Evolutionary conservation across 2,888 invertebrate species (phyloP).

Genomic region (Hirtodrosophila histrioides): DNA sequence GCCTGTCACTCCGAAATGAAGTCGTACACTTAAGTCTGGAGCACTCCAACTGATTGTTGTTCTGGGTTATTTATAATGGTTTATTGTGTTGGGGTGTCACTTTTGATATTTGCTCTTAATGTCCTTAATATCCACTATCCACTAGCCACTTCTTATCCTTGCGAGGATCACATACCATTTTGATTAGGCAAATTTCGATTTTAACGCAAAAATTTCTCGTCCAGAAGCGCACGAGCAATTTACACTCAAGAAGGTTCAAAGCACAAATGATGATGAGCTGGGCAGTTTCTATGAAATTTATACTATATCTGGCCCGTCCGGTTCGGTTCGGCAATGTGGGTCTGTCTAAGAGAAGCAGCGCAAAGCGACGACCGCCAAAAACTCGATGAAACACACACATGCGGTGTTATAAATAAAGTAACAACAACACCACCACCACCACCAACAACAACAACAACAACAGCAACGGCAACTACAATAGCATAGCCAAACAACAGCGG

Average conservation of each 20-base stretch:
- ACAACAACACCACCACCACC: slow-evolving; percentile 50
- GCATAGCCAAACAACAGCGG: not conserved
- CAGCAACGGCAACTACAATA: slow-evolving; percentile 50
- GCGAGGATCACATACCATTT: slow-evolving; percentile 63
- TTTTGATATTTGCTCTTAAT: slow-evolving; percentile 10
- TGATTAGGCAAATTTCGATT: slow-evolving; percentile 13
- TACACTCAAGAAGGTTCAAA: slow-evolving; percentile 82
- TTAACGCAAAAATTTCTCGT: slow-evolving; percentile 69
- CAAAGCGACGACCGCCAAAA: slow-evolving; percentile 73
- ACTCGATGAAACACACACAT: slow-evolving; percentile 65
- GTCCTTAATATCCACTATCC: slow-evolving; percentile 23
- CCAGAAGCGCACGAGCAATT: slow-evolving; percentile 72
- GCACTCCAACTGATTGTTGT: slow-evolving; percentile 41
- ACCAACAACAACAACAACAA: slow-evolving; percentile 36
- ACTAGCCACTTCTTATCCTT: slow-evolving; percentile 14
- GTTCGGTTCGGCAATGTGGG: slow-evolving; percentile 68
- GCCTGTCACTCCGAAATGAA: slow-evolving; percentile 60
- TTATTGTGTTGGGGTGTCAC: slow-evolving; percentile 13
- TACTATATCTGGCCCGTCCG: slow-evolving; percentile 76
- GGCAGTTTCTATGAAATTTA: slow-evolving; percentile 83
- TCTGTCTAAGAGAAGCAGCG: slow-evolving; percentile 65
- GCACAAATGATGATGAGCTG: slow-evolving; percentile 84
- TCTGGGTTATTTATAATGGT: not conserved
- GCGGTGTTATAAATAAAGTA: slow-evolving; percentile 65
- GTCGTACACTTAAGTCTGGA: slow-evolving; percentile 59